These are phyloP conservation scores for Fabriciana adippe DNA, from an alignment of 2,888 invertebrate genomes.

Conservation along the genomic window DNA sequence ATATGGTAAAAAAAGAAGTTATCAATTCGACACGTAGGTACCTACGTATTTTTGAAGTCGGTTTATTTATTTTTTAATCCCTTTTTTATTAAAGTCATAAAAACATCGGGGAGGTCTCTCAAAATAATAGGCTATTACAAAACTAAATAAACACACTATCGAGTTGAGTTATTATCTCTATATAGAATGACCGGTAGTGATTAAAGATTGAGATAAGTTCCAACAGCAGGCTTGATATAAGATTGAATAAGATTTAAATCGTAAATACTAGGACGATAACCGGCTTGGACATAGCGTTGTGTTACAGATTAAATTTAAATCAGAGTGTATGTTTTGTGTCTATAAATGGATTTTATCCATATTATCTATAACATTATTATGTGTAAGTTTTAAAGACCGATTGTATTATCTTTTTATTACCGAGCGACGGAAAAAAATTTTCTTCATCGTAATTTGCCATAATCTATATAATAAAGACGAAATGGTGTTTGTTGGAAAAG, in stretches of 20 bases:
- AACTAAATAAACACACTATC: slow-evolving; percentile 11
- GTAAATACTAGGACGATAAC: slow-evolving; percentile 10
- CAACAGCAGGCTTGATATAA: slow-evolving; percentile 10
- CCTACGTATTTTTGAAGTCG: too few species aligned
- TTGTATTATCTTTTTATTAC: too few species aligned
- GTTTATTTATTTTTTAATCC: neutral
- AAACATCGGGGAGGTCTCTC: neutral
- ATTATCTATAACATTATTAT: too few species aligned
- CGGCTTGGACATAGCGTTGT: slow-evolving; percentile 6
- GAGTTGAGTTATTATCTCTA: slow-evolving; percentile 17
- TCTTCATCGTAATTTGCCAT: too few species aligned
- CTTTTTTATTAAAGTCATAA: neutral
- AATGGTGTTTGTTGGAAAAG: too few species aligned
- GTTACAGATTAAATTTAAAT: slow-evolving; percentile 6
- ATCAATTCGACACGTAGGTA: too few species aligned
- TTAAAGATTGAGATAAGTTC: slow-evolving; percentile 24
- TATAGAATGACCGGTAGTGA: slow-evolving; percentile 22
- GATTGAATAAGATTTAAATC: slow-evolving; percentile 15
- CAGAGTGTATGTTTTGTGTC: neutral
- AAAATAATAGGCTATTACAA: slow-evolving; percentile 1
- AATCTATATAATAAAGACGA: too few species aligned
- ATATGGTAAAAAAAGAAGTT: too few species aligned
- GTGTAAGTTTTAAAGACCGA: too few species aligned
- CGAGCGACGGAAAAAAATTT: too few species aligned
- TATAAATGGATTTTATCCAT: neutral